These are phyloP conservation scores for Thripadectes ignobilis DNA, from an alignment of 2,797 vertebrate species.

Conservation along the genomic window DNA sequence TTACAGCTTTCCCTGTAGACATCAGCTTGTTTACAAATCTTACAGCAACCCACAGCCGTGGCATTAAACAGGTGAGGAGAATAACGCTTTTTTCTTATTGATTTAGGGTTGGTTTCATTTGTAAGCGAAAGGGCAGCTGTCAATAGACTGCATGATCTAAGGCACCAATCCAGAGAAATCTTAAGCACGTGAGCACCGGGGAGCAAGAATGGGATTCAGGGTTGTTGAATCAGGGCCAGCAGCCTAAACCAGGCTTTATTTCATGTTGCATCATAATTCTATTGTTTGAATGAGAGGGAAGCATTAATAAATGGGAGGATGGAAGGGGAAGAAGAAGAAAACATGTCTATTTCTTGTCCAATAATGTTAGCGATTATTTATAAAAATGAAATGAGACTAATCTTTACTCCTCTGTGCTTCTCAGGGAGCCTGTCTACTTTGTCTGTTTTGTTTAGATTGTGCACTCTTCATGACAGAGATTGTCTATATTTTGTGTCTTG, in stretches of 20 bases:
- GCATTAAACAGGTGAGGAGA: conserved; percentile 62
- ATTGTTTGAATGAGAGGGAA: background rate
- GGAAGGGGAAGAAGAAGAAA: background rate
- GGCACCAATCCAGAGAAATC: conserved; percentile 19
- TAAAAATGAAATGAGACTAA: background rate
- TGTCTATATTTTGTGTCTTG: conserved; percentile 21
- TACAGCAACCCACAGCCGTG: background rate
- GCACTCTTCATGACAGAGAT: background rate
- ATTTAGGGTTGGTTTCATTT: conserved; percentile 59
- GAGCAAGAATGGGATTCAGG: background rate
- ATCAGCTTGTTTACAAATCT: conserved; percentile 46
- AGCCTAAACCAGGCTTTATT: conserved; percentile 34
- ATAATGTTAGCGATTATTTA: conserved; percentile 25
- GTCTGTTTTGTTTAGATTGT: conserved; percentile 40
- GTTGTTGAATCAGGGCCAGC: conserved; percentile 24
- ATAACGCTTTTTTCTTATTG: conserved; percentile 41
- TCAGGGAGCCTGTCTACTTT: background rate
- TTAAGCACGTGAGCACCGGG: background rate
- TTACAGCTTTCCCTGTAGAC: conserved; percentile 4
- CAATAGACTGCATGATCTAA: conserved; percentile 50
- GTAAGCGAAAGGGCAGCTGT: conserved; percentile 68
- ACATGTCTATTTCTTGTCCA: conserved; percentile 9
- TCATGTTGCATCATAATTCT: conserved; percentile 18
- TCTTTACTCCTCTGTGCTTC: conserved; percentile 18
- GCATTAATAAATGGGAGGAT: conserved; percentile 2